phyloP scores from a whole-genome alignment of 2,113 vertebrate species.

The Holacanthus passer region DNA sequence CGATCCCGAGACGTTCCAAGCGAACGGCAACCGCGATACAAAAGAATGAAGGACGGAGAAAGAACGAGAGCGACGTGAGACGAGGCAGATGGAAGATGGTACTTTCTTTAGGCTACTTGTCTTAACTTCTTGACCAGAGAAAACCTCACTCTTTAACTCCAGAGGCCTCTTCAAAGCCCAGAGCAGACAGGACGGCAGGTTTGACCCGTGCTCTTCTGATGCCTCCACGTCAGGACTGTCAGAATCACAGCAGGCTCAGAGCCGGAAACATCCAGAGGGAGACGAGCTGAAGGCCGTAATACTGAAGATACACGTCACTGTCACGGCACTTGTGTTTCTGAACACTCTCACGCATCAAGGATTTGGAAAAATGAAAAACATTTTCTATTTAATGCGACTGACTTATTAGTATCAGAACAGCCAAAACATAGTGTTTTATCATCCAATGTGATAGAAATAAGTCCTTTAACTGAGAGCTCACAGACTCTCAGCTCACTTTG shows the following conservation, averaged over 20 bases:
- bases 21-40: constrained; percentile 56
- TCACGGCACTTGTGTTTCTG: constrained; percentile 11
- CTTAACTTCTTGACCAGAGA: constrained; percentile 29
- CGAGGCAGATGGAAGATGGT: constrained; percentile 56
- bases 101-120: constrained; percentile 44
- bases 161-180: constrained; percentile 11
- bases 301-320: constrained; percentile 30
- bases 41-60: constrained; percentile 59
- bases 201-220: constrained; percentile 33
- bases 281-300: constrained; percentile 30
- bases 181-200: constrained; percentile 39
- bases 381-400: not conserved
- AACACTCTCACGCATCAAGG: not conserved
- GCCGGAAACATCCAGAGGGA: constrained; percentile 18
- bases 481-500: too few relatives aligned
- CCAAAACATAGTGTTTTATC: not conserved
- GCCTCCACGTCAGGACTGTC: constrained; percentile 54
- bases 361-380: constrained; percentile 16
- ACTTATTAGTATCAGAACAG: constrained; percentile 14
- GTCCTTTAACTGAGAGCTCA: not conserved
- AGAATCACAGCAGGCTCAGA: constrained; percentile 52
- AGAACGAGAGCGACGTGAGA: constrained; percentile 48
- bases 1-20: constrained; percentile 61
- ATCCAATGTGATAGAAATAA: not conserved
- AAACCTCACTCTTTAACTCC: not conserved